phyloP scores from a whole-genome alignment of 2,888 invertebrate species.

The Resseliella maxima region DNA sequence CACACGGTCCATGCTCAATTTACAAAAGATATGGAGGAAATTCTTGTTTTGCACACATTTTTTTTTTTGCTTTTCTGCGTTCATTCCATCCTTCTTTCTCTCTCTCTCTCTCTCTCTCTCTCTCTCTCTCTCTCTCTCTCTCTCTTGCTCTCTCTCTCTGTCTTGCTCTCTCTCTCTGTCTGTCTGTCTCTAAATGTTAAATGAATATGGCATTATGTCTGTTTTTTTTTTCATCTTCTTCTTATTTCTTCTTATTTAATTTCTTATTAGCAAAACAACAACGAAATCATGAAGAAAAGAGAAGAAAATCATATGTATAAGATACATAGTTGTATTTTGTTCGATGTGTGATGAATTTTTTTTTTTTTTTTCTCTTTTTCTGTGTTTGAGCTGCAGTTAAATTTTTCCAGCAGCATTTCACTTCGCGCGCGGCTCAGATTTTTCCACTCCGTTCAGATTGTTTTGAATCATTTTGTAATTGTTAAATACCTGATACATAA shows the following conservation, averaged over 20 bases:
- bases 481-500: conserved; percentile 17
- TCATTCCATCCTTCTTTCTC: not conserved
- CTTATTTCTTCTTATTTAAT: not conserved
- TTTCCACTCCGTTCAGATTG: not conserved
- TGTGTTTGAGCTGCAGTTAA: no score
- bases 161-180: not conserved
- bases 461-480: conserved; percentile 36
- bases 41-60: not conserved
- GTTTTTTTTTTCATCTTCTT: not conserved
- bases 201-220: conserved; percentile 13
- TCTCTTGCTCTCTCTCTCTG: not conserved
- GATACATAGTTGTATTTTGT: not conserved
- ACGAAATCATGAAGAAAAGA: not conserved
- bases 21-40: not conserved
- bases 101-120: not conserved
- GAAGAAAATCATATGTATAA: no score
- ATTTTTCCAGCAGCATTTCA: conserved; percentile 12
- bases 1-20: not conserved
- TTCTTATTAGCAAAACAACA: conserved; percentile 7
- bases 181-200: not conserved
- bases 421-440: not conserved
- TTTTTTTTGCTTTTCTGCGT: not conserved
- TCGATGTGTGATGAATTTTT: no score
- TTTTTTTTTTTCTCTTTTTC: not conserved
- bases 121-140: not conserved